These are phyloP conservation scores for Eriosoma lanigerum DNA, from an alignment of 1,140 invertebrate species.

Conservation along the genomic window DNA sequence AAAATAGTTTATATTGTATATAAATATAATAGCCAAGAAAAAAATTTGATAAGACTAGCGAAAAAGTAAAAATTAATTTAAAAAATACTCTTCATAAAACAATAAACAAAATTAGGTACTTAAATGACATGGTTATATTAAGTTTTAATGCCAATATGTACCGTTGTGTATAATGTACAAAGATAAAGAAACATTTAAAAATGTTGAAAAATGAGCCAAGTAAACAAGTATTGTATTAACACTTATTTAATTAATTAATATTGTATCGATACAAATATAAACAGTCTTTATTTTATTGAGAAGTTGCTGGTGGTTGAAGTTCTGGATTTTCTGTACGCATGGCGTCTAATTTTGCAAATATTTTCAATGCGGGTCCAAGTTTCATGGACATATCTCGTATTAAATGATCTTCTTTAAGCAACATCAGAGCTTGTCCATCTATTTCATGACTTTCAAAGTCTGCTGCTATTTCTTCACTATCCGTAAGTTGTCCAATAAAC, in stretches of 20 bases:
- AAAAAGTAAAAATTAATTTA: not conserved
- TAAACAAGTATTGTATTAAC: not conserved
- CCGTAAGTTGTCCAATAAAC: slow-evolving; percentile 62
- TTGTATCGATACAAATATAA: too few relatives aligned
- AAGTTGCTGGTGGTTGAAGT: slow-evolving; percentile 19
- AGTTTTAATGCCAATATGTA: slow-evolving; percentile 17
- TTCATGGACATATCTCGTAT: slow-evolving; percentile 95
- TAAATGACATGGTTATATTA: slow-evolving; percentile 30
- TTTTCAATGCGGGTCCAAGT: slow-evolving; percentile 91
- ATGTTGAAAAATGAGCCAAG: not conserved
- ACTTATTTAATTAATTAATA: too few relatives aligned
- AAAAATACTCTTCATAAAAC: not conserved
- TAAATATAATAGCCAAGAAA: not conserved
- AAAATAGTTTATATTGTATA: not conserved
- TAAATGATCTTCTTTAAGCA: slow-evolving; percentile 93
- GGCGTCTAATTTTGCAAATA: slow-evolving; percentile 82
- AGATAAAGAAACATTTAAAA: not conserved
- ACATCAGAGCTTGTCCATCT: slow-evolving; percentile 88
- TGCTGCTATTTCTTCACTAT: slow-evolving; percentile 89
- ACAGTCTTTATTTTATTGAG: slow-evolving; percentile 19
- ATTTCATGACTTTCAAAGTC: slow-evolving; percentile 95
- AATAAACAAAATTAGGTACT: not conserved
- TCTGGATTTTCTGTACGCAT: slow-evolving; percentile 66
- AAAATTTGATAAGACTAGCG: not conserved
- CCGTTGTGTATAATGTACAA: not conserved